A percentile compares a stretch with the other conserved stretches of the same genome.
Evolutionary conservation across 2,888 invertebrate species (phyloP).

Genomic region (Pammene aurita): DNA sequence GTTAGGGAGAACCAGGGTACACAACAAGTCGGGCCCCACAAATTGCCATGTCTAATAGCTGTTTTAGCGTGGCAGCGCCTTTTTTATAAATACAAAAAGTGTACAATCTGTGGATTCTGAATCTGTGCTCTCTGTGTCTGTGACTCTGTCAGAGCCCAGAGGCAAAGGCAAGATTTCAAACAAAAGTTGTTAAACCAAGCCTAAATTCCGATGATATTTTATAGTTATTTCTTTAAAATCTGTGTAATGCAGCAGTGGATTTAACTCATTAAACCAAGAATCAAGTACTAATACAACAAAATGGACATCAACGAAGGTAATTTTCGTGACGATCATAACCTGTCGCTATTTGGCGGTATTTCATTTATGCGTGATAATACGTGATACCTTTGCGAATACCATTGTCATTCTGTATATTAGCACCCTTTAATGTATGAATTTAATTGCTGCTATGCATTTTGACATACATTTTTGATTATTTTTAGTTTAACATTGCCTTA

Average conservation of each 20-base stretch:
- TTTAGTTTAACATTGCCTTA: not conserved
- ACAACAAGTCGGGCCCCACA: no score
- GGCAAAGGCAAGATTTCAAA: slow-evolving; percentile 27
- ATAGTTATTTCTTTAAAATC: not conserved
- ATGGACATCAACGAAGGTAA: slow-evolving; percentile 78
- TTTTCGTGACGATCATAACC: slow-evolving; percentile 50
- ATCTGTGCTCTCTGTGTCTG: no score
- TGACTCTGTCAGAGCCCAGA: slow-evolving; percentile 26
- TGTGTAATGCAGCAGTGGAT: slow-evolving; percentile 23
- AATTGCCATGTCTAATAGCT: no score
- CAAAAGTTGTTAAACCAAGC: slow-evolving; percentile 35
- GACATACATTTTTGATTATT: not conserved
- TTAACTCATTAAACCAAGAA: slow-evolving; percentile 2
- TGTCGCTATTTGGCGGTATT: slow-evolving; percentile 49
- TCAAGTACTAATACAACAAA: slow-evolving; percentile 35
- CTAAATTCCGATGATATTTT: slow-evolving; percentile 24
- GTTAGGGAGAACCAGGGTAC: no score
- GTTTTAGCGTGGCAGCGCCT: not conserved
- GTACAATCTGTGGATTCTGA: not conserved
- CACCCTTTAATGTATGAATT: not conserved
- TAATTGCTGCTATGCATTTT: not conserved
- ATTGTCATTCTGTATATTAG: not conserved
- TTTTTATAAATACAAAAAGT: not conserved
- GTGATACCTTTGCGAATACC: not conserved
- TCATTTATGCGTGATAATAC: slow-evolving; percentile 4